phyloP scores from a whole-genome alignment of 2,113 vertebrate species.

The Heliornis fulica region DNA sequence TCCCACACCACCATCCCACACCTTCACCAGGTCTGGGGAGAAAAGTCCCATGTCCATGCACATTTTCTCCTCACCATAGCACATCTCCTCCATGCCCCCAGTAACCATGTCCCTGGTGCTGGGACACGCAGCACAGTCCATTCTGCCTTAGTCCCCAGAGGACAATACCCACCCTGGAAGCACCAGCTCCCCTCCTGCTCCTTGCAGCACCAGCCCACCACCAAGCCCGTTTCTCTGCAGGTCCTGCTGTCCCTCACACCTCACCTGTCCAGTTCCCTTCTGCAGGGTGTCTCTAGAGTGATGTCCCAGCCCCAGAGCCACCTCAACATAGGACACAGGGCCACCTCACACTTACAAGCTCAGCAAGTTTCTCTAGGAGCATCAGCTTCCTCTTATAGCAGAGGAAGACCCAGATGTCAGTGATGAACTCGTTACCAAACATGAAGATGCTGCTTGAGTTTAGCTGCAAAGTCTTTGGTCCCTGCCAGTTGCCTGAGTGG shows the following conservation, averaged over 20 bases:
- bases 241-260: background rate
- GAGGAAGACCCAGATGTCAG: background rate
- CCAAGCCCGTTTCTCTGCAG: background rate
- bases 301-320: background rate
- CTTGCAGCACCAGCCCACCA: background rate
- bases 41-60: rapidly evolving
- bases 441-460: no score
- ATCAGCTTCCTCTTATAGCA: background rate
- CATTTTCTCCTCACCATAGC: background rate
- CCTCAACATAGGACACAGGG: background rate
- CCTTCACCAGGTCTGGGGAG: background rate
- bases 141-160: background rate
- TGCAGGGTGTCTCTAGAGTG: background rate
- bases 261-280: background rate
- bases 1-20: background rate
- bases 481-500: background rate
- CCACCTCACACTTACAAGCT: background rate
- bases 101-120: background rate
- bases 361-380: background rate
- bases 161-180: background rate
- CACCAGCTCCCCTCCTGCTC: background rate
- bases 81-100: no score
- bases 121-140: rapidly evolving
- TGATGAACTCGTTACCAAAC: rapidly evolving
- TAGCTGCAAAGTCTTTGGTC: background rate